phyloP scores from a whole-genome alignment of 2,888 invertebrate species.

The Calameuta filiformis region DNA sequence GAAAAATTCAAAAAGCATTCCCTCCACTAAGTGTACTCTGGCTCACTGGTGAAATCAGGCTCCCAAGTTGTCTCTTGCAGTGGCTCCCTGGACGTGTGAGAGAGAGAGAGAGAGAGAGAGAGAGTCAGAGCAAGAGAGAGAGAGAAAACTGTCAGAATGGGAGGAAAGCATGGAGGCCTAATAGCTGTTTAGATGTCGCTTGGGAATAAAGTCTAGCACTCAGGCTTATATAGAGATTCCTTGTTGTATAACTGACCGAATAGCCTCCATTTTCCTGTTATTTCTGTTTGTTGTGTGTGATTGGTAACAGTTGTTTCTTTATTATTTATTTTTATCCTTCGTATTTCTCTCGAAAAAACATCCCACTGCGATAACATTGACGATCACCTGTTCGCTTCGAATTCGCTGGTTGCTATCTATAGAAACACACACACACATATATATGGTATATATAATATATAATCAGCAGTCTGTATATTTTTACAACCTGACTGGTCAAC shows the following conservation, averaged over 20 bases:
- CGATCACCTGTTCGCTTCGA: not conserved
- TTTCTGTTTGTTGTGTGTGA: not conserved
- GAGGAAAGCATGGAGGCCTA: not conserved
- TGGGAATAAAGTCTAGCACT: not conserved
- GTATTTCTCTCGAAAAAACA: not conserved
- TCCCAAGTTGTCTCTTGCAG: not conserved
- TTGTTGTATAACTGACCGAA: not conserved
- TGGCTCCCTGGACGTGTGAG: not conserved
- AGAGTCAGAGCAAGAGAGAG: too few relatives aligned
- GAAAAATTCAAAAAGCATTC: not conserved
- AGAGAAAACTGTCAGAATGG: not conserved
- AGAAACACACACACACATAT: not conserved
- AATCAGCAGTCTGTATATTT: constrained; percentile 7
- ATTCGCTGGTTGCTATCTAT: not conserved
- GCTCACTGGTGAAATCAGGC: not conserved
- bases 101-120: too few relatives aligned
- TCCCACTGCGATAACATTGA: not conserved
- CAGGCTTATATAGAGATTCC: not conserved
- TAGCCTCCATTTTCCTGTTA: not conserved
- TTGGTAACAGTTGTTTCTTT: not conserved
- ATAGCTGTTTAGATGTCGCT: not conserved
- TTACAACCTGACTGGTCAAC: constrained; percentile 11
- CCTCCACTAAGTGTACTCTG: not conserved
- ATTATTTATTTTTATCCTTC: not conserved
- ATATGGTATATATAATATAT: not conserved